Base-by-base conservation (phyloP, 2,113 vertebrate genomes). In the Tragulus kanchil region DNA sequence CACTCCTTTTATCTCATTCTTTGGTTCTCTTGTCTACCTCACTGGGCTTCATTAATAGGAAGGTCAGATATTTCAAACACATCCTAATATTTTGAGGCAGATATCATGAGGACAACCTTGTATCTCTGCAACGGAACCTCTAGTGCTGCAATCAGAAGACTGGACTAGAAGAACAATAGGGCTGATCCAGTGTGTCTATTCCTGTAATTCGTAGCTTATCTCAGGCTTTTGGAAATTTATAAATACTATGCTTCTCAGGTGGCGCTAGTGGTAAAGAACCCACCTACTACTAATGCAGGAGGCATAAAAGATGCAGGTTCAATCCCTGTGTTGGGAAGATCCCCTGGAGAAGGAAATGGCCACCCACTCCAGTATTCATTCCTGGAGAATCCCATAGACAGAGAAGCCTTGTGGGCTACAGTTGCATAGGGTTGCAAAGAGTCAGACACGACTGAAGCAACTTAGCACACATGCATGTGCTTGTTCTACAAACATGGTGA, bases 181-280 rank as follows among this genome's bases (percentile, higher is more conserved):
- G 28, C 77, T n/a, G 48, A 85, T 25, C 64, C 3, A n/a, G 0
- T n/a, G 13, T 85, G 9, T 36, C 64, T 54, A 6, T 90, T 83
- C 65, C 71, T 61, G 31, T 78, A 31, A 54, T 78, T 54, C 52
- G 16, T 50, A 50, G 56, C 85, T 87, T 91, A 10, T 45, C 73
- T 91, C 59, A 21, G 26, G 65, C 9, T 89, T 15, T 7, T 87
- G 75, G 54, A 90, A 82, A 88, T 86, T 84, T 88, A 97, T 26
- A 84, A 54, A 48, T 23, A 78, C 12, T 11, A 78, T 31, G 16
- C 42, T 73, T 73, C 21, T 42, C 69, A 73, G 67, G 67, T 71
- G 67, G 67, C 36, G 11, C 67, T 71, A 5, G 19, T 25, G 36
- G 42, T 73, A 73, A 73, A 73, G 42, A 73, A 45, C 42, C 69